Evolutionary conservation across 1,140 invertebrate genomes (phyloP).

Genomic region (Mycetomoellerius zeteki): DNA sequence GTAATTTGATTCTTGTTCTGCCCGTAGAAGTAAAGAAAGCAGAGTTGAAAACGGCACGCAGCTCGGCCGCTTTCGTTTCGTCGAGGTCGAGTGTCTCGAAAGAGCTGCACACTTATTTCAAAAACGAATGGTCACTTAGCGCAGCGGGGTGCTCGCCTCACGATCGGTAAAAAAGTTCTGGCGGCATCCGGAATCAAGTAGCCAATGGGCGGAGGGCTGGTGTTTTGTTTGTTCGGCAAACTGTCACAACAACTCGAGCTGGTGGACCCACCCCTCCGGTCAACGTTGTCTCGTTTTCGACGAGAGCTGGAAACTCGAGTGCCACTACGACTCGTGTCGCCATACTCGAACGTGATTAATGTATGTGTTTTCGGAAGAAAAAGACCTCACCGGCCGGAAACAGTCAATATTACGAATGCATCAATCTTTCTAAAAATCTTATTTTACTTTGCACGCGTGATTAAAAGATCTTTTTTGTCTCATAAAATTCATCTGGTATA

Average conservation of each 20-base stretch:
- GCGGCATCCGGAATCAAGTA: constrained; percentile 58
- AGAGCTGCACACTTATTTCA: constrained; percentile 69
- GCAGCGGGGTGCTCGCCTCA: constrained; percentile 70
- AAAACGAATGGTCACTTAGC: constrained; percentile 79
- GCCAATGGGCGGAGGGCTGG: constrained; percentile 48
- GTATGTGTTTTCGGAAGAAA: constrained; percentile 43
- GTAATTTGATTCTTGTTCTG: constrained; percentile 44
- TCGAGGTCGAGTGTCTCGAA: constrained; percentile 62
- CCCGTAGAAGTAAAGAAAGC: neutral
- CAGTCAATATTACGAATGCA: neutral
- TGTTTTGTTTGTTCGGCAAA: constrained; percentile 81
- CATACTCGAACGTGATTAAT: constrained; percentile 62
- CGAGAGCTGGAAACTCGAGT: constrained; percentile 76
- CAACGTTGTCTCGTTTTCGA: constrained; percentile 22
- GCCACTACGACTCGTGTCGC: constrained; percentile 54
- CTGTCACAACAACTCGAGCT: constrained; percentile 83
- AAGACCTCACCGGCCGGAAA: constrained; percentile 3
- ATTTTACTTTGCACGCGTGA: neutral
- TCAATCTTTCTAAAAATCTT: neutral
- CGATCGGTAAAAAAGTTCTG: constrained; percentile 59
- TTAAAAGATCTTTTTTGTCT: neutral
- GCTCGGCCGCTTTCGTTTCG: neutral
- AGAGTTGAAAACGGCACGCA: constrained; percentile 20
- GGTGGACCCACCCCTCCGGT: constrained; percentile 35
- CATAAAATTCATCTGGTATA: neutral